Evolutionary conservation across 92 coral and sea anemone genomes (phyloP).

Genomic region (Diadumene lineata): DNA sequence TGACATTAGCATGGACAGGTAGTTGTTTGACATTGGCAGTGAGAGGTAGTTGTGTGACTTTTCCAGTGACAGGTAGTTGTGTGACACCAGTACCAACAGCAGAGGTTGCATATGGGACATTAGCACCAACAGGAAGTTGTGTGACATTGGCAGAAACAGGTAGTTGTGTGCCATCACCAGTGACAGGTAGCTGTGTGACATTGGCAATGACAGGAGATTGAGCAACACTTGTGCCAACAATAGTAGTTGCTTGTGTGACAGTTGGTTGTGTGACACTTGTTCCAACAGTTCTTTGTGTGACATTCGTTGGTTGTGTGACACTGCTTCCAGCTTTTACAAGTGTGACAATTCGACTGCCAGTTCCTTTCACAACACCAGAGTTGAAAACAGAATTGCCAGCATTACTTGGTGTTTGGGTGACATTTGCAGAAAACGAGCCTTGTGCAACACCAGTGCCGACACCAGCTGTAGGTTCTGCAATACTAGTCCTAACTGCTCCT

Average conservation of each 20-base stretch:
- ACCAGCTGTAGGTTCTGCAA: too few relatives aligned
- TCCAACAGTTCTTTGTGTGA: neutral
- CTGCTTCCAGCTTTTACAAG: too few relatives aligned
- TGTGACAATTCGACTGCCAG: too few relatives aligned
- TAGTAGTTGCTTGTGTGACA: neutral
- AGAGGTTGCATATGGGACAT: constrained; percentile 1
- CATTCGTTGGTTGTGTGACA: neutral
- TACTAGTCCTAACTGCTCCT: too few relatives aligned
- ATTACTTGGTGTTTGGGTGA: neutral
- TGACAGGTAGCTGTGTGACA: neutral
- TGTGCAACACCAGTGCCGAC: neutral
- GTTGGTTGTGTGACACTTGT: neutral
- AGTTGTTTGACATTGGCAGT: too few relatives aligned
- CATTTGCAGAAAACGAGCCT: neutral
- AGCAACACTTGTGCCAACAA: neutral
- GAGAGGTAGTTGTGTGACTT: constrained; percentile 2
- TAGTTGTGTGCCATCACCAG: neutral
- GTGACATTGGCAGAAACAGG: neutral
- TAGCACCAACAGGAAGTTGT: too few relatives aligned
- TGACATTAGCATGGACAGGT: too few relatives aligned
- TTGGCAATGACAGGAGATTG: neutral
- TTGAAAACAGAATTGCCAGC: too few relatives aligned
- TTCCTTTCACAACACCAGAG: too few relatives aligned
- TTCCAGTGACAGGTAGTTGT: neutral
- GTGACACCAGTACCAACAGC: neutral